Percentiles rank a stretch among this genome's conserved stretches.
These are phyloP conservation scores for Pagetopsis macropterus DNA, from an alignment of 2,797 vertebrate genomes.

Conservation along the genomic window DNA sequence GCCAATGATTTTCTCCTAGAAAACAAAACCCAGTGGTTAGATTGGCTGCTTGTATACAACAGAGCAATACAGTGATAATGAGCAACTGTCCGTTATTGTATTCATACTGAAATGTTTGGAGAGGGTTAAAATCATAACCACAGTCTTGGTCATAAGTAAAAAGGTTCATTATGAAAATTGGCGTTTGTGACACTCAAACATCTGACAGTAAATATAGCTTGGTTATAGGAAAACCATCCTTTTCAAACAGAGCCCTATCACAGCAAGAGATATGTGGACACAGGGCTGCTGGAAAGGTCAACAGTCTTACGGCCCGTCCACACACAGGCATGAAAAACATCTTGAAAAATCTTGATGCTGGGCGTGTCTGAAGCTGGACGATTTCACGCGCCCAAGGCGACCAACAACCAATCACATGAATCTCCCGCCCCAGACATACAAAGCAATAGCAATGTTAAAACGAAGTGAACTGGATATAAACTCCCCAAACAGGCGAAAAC, in stretches of 20 bases:
- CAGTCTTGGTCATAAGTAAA: background rate
- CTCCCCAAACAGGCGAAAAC: no score
- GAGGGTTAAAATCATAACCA: constrained; percentile 7
- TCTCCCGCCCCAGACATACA: no score
- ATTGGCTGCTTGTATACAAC: constrained; percentile 27
- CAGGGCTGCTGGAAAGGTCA: constrained; percentile 37
- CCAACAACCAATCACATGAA: no score
- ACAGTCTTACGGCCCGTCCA: constrained; percentile 2
- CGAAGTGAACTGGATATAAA: no score
- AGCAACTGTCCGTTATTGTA: constrained; percentile 18
- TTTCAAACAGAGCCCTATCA: constrained; percentile 4
- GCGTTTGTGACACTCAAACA: constrained; percentile 10
- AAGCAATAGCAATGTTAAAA: no score
- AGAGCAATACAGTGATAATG: constrained; percentile 35
- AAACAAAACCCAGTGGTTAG: constrained; percentile 81
- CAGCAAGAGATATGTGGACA: constrained; percentile 25
- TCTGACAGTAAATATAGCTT: constrained; percentile 19
- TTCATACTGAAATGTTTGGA: constrained; percentile 20
- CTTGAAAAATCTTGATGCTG: no score
- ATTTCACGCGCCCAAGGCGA: no score
- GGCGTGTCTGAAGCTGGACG: no score
- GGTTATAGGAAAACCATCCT: constrained; percentile 13
- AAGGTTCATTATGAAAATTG: constrained; percentile 3
- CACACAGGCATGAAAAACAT: no score
- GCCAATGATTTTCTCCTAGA: constrained; percentile 87